A percentile compares a stretch with the other conserved stretches of the same genome.
These are phyloP conservation scores for Nezara viridula DNA, from an alignment of 2,888 invertebrate genomes.

Conservation along the genomic window DNA sequence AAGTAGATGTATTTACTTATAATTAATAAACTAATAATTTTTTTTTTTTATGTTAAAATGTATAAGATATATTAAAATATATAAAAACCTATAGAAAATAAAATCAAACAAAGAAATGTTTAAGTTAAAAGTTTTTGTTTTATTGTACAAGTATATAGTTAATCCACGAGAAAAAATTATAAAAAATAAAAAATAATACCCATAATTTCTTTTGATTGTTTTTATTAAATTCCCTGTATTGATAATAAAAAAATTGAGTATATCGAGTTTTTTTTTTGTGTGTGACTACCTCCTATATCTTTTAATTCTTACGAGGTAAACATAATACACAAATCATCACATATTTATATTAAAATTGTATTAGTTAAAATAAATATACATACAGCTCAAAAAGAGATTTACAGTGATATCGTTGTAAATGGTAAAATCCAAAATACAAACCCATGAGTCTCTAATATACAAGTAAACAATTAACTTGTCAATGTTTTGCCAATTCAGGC, in stretches of 20 bases:
- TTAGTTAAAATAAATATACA: no score
- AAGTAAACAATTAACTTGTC: no score
- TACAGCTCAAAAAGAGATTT: no score
- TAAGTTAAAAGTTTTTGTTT: not conserved
- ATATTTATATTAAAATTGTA: not conserved
- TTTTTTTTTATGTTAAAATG: no score
- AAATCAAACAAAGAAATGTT: not conserved
- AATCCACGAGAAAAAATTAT: not conserved
- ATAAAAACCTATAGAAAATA: not conserved
- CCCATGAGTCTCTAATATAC: no score
- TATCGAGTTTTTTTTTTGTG: not conserved
- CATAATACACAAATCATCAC: not conserved
- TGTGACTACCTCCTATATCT: not conserved
- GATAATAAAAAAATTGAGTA: not conserved
- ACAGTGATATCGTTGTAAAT: no score
- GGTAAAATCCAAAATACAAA: no score
- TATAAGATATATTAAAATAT: not conserved
- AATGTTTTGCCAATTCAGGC: no score
- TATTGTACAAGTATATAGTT: not conserved
- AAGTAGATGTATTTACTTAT: not conserved
- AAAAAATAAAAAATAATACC: not conserved
- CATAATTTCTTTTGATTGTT: not conserved
- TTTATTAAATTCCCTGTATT: not conserved
- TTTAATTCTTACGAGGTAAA: not conserved
- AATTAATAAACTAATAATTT: not conserved